Evolutionary conservation across 2,888 invertebrate genomes (phyloP).

Genomic region (Torymus texanus): DNA sequence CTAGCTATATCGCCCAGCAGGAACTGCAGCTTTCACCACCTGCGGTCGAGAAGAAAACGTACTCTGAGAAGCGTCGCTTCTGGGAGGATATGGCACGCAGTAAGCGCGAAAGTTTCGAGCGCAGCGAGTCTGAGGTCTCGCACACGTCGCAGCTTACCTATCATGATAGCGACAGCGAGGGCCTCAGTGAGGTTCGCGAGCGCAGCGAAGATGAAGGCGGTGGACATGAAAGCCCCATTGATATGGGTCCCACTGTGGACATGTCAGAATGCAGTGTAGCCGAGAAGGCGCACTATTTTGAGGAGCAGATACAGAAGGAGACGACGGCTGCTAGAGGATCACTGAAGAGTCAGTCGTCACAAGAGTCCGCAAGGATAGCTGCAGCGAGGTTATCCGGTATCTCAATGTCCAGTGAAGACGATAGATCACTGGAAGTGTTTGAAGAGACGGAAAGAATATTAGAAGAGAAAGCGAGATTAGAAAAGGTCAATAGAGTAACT

Average conservation of each 20-base stretch:
- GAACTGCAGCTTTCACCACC: slow-evolving; percentile 62
- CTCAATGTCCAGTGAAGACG: slow-evolving; percentile 54
- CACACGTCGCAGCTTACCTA: slow-evolving; percentile 70
- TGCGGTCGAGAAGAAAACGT: slow-evolving; percentile 70
- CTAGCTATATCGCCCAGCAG: slow-evolving; percentile 69
- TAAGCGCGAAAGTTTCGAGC: slow-evolving; percentile 71
- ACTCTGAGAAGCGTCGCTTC: slow-evolving; percentile 72
- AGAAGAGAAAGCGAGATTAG: slow-evolving; percentile 37
- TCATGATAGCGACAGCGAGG: slow-evolving; percentile 72
- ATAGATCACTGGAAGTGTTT: slow-evolving; percentile 46
- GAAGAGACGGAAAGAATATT: slow-evolving; percentile 51
- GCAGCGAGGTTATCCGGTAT: slow-evolving; percentile 50
- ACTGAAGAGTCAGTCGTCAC: slow-evolving; percentile 59
- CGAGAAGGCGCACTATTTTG: slow-evolving; percentile 79
- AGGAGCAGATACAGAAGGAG: slow-evolving; percentile 80
- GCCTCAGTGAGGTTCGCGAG: slow-evolving; percentile 64
- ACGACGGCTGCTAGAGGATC: slow-evolving; percentile 67
- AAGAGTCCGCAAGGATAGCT: slow-evolving; percentile 43
- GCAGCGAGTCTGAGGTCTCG: slow-evolving; percentile 72
- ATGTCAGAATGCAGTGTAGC: slow-evolving; percentile 78
- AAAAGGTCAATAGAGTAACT: slow-evolving; percentile 8
- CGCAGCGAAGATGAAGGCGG: slow-evolving; percentile 60
- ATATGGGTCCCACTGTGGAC: slow-evolving; percentile 71
- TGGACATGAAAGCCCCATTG: slow-evolving; percentile 60
- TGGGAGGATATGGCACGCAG: slow-evolving; percentile 72